Evolutionary conservation across 2,797 vertebrate species (phyloP).

Genomic region (Hoplostethus atlanticus): DNA sequence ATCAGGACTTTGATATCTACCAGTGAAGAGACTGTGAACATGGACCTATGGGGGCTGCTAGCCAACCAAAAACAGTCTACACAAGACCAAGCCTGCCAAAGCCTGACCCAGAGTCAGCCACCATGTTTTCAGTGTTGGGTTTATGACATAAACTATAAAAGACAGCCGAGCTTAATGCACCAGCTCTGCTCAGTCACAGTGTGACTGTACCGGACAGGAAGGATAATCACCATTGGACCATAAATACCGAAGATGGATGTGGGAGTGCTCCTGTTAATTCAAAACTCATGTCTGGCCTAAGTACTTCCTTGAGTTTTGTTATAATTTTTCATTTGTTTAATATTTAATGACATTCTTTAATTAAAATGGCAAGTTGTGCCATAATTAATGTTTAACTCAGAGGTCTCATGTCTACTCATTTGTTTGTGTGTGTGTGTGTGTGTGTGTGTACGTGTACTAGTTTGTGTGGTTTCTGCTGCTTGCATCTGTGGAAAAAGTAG

Average conservation of each 20-base stretch:
- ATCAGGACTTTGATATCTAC: slow-evolving; percentile 37
- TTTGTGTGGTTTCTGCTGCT: background rate
- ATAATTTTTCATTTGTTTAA: slow-evolving; percentile 56
- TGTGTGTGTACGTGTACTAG: background rate
- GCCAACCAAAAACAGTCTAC: slow-evolving; percentile 39
- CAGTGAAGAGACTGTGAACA: slow-evolving; percentile 2
- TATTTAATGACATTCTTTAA: slow-evolving; percentile 67
- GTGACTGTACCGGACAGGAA: slow-evolving; percentile 41
- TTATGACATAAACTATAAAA: slow-evolving; percentile 52
- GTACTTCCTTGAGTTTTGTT: slow-evolving; percentile 50
- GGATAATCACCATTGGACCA: slow-evolving; percentile 38
- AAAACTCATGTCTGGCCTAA: slow-evolving; percentile 24
- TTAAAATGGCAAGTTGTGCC: slow-evolving; percentile 64
- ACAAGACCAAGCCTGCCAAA: slow-evolving; percentile 35
- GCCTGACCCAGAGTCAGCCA: slow-evolving; percentile 10
- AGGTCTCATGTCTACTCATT: slow-evolving; percentile 38
- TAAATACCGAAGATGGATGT: slow-evolving; percentile 46
- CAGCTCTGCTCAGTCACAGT: slow-evolving; percentile 23
- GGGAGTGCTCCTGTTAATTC: slow-evolving; percentile 38
- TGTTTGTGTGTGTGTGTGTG: slow-evolving; percentile 23
- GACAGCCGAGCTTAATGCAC: slow-evolving; percentile 34
- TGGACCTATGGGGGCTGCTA: slow-evolving; percentile 1
- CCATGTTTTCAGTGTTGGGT: slow-evolving; percentile 15
- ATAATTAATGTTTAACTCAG: slow-evolving; percentile 23
- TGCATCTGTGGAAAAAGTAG: slow-evolving; percentile 14